phyloP scores from a whole-genome alignment of 64 coral and sea anemone genomes.

The Montipora sp. region DNA sequence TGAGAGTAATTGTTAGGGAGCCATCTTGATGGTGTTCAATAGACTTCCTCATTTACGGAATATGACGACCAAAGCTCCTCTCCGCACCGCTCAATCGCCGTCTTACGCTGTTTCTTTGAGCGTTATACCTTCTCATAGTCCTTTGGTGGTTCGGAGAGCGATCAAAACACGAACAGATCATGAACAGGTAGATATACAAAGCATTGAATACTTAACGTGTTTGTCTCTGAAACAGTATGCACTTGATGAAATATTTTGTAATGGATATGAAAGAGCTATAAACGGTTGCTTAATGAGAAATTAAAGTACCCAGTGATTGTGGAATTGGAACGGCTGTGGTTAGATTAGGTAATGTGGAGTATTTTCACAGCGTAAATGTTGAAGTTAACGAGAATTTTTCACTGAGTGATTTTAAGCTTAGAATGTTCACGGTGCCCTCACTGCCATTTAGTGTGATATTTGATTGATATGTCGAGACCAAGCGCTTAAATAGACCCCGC shows the following conservation, averaged over 20 bases:
- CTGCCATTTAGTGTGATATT: neutral
- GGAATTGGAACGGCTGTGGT: too few relatives aligned
- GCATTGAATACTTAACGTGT: constrained; percentile 23
- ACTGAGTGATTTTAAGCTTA: neutral
- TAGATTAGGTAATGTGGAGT: neutral
- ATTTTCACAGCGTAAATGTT: neutral
- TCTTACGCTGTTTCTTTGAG: constrained; percentile 13
- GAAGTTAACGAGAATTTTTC: neutral
- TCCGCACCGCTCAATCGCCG: constrained; percentile 18
- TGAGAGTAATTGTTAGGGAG: neutral
- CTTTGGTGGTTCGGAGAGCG: constrained; percentile 37
- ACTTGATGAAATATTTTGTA: constrained; percentile 39
- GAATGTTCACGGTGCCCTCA: neutral
- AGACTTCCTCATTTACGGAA: neutral
- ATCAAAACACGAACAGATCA: constrained; percentile 45
- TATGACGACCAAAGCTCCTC: constrained; percentile 27
- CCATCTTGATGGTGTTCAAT: constrained; percentile 33
- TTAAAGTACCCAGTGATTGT: neutral
- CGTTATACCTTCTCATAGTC: constrained; percentile 24
- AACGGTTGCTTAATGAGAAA: neutral
- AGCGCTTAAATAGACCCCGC: neutral
- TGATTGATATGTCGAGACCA: neutral
- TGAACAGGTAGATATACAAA: constrained; percentile 12
- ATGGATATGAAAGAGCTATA: neutral
- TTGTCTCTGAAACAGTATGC: neutral